Conservation (phyloP, 2,888 invertebrate genomes). For the Tanytarsus gracilentus region DNA sequence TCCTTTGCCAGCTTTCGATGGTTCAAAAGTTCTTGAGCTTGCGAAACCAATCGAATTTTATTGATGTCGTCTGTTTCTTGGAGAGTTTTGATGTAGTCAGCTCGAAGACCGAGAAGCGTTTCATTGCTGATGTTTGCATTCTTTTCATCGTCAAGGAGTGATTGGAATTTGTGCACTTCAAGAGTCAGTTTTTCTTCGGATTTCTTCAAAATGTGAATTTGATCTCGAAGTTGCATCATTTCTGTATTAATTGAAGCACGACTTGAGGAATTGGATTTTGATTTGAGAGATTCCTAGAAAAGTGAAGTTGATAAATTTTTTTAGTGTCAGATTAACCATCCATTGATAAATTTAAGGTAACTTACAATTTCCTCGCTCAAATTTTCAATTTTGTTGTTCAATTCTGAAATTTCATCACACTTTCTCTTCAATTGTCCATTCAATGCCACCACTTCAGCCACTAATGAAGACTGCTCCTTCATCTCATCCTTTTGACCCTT, state of each 20-base stretch:
- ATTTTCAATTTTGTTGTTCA: not conserved
- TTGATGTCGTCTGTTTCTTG: not conserved
- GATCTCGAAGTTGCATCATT: not conserved
- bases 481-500: not conserved
- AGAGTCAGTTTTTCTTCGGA: not conserved
- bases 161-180: not conserved
- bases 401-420: not conserved
- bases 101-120: not conserved
- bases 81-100: not conserved
- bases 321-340: too few relatives aligned
- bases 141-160: not conserved
- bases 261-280: not conserved
- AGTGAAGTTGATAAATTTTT: not conserved
- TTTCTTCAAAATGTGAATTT: not conserved
- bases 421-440: not conserved
- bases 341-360: too few relatives aligned
- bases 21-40: not conserved
- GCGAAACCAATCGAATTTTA: not conserved
- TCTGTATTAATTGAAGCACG: not conserved
- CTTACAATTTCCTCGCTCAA: conserved; percentile 2
- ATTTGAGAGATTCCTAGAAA: not conserved
- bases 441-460: too few relatives aligned
- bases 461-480: too few relatives aligned
- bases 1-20: not conserved
- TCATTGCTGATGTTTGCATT: not conserved